Base-by-base conservation (phyloP, 2,113 vertebrate genomes). In the Mesocricetus auratus region DNA sequence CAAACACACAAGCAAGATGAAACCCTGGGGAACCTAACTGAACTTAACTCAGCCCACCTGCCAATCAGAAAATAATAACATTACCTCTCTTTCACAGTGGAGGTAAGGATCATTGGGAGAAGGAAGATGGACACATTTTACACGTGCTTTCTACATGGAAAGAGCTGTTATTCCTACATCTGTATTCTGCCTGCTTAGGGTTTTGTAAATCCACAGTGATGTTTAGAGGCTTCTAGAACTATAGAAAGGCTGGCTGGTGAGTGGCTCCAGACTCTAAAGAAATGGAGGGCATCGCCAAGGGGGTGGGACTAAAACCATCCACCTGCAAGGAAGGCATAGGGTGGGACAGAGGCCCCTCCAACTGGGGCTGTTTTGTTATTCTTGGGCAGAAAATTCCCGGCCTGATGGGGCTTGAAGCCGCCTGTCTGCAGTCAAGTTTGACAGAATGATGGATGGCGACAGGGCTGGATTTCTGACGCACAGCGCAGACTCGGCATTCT, bases 391-490 rank as follows among this genome's bases (percentile, higher is more conserved):
- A 92, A 93, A 91, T 33, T 87, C 88, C 89, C 91, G 22, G 91
- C 86, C 91, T 85, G 92, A 86, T 92, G 74, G 47, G 42, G 0
- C 3, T 33, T 58, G 89, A 96, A 92, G 92, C 93, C 33, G 85
- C 86, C 74, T 87, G 5, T 82, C 89, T 50, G 12, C 12, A 77
- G 58, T 47, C 96, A 79, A 7, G 91, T 77, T 91, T 94, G 97
- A 86, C 93, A 93, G 96, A 0, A 16, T 86, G 98, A 97, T 62
- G 95, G 97, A 93, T 86, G 97, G 89, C 10, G 24, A 10, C 89
- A 39, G 69, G 79, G 86, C 74, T 5, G 1, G 42, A 93, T 85
- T 93, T 95, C 97, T 75, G 97, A 97, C 97, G 89, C 12, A 0
- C 19, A 2, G 93, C 94, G 77, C 95, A 53, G 0, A 26, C 56